Percentiles rank a stretch among this genome's conserved stretches.
phyloP scores from a whole-genome alignment of 2,113 vertebrate species.

The Hyla sarda region DNA sequence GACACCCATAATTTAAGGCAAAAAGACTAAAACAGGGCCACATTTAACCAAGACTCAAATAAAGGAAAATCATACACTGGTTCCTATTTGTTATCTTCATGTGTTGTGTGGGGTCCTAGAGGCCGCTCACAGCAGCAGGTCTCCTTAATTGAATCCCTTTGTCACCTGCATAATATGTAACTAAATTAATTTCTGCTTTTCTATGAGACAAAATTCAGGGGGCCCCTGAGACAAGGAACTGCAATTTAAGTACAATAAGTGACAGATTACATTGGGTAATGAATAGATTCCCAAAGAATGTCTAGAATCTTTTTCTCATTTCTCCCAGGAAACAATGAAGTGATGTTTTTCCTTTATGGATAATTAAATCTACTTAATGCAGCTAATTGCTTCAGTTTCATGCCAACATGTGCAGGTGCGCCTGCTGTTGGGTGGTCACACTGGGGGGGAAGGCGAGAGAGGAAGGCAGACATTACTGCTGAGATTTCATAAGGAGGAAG shows the following conservation, averaged over 20 bases:
- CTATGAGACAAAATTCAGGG: background rate
- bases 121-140: background rate
- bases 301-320: constrained; percentile 14
- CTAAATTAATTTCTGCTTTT: constrained; percentile 13
- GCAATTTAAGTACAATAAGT: constrained; percentile 19
- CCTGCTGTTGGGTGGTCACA: constrained; percentile 48
- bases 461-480: constrained; percentile 31
- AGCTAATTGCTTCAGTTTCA: constrained; percentile 46
- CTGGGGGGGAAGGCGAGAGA: background rate
- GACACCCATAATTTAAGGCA: background rate
- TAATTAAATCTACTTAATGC: constrained; percentile 56
- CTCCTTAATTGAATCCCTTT: background rate
- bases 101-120: background rate
- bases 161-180: background rate
- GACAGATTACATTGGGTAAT: constrained; percentile 42
- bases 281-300: constrained; percentile 17
- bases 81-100: background rate
- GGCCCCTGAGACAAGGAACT: constrained; percentile 5
- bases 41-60: background rate
- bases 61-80: background rate
- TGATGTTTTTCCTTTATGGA: constrained; percentile 43
- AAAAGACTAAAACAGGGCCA: background rate
- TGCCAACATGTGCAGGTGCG: constrained; percentile 52
- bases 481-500: constrained; percentile 11
- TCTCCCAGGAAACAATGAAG: constrained; percentile 37